Evolutionary conservation across 2,888 invertebrate species (phyloP).

Genomic region (Kuschelorhynchus macadamiae): DNA sequence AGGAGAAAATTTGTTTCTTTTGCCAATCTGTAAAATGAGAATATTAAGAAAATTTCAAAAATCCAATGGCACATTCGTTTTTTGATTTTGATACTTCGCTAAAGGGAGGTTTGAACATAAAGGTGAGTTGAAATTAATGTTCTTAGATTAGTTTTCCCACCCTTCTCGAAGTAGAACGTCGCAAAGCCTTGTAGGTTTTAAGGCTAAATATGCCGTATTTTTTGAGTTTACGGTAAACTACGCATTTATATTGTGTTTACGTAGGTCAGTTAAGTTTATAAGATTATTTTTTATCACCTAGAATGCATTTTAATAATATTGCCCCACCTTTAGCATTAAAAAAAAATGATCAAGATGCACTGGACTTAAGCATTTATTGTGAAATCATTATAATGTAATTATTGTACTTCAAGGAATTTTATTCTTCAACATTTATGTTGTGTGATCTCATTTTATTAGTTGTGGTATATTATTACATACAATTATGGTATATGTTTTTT

Average conservation of each 20-base stretch:
- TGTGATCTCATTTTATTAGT: no score
- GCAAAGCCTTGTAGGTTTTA: neutral
- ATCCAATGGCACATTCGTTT: conserved; percentile 88
- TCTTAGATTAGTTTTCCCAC: neutral
- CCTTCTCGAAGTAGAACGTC: neutral
- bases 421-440: no score
- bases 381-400: no score
- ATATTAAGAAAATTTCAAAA: conserved; percentile 61
- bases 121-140: conserved; percentile 23
- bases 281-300: no score
- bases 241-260: conserved; percentile 11
- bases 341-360: no score
- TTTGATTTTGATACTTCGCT: conserved; percentile 86
- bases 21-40: conserved; percentile 55
- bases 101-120: conserved; percentile 75
- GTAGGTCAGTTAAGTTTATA: conserved; percentile 15
- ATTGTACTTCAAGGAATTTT: no score
- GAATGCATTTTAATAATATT: no score
- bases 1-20: conserved; percentile 33
- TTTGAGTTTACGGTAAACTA: conserved; percentile 5
- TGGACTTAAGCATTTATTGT: no score
- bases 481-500: no score
- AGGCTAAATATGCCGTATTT: neutral
- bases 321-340: no score
- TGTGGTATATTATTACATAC: no score